Conservation (phyloP, 2,888 invertebrate species). For the Saturnia pavonia region DNA sequence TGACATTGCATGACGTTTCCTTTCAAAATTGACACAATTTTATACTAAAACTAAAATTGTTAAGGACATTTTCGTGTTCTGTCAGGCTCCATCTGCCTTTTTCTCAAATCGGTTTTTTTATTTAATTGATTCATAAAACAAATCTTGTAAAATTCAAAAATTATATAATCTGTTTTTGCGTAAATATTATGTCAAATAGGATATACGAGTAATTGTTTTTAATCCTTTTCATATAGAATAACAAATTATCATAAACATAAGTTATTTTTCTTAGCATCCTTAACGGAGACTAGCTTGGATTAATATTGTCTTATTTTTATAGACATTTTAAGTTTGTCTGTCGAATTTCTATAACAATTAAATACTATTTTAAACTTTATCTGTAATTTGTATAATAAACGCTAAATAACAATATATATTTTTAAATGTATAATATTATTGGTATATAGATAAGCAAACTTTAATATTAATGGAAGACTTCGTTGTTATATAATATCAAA, state of each 20-base stretch:
- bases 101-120: too few relatives aligned
- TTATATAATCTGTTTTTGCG: not conserved
- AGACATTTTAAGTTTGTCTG: not conserved
- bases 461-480: constrained; percentile 66
- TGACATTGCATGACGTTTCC: too few relatives aligned
- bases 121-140: not conserved
- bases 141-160: not conserved
- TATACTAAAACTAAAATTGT: too few relatives aligned
- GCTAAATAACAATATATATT: constrained; percentile 15
- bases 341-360: not conserved
- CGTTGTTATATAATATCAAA: constrained; percentile 64
- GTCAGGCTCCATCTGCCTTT: too few relatives aligned
- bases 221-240: too few relatives aligned
- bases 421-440: constrained; percentile 18
- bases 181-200: not conserved
- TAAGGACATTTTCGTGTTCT: too few relatives aligned
- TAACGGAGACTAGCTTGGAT: too few relatives aligned
- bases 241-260: too few relatives aligned
- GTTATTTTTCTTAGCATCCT: too few relatives aligned
- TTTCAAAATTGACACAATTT: too few relatives aligned
- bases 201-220: too few relatives aligned
- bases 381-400: constrained; percentile 11
- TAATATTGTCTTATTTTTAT: not conserved
- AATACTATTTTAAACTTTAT: not conserved
- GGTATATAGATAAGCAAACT: constrained; percentile 20